Percentiles rank a stretch among this genome's conserved stretches.
Evolutionary conservation across 2,797 vertebrate species (phyloP).

Genomic region (Dicrostonyx torquatus): DNA sequence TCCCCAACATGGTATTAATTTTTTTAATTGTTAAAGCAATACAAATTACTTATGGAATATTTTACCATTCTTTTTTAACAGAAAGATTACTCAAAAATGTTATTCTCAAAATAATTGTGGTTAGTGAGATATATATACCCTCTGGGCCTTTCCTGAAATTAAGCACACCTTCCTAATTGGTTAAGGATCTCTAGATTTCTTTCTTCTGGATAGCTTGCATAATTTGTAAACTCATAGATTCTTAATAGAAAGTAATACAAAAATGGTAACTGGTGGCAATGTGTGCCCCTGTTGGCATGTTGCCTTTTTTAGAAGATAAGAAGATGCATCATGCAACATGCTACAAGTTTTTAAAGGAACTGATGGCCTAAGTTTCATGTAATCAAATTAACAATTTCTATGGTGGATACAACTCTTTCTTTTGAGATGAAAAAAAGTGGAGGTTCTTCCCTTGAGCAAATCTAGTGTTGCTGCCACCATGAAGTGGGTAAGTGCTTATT

Average conservation of each 20-base stretch:
- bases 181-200: background rate
- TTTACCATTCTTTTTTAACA: background rate
- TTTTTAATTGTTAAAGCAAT: constrained; percentile 36
- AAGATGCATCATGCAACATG: background rate
- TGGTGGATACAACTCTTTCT: background rate
- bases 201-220: background rate
- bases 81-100: background rate
- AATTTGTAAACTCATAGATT: constrained; percentile 6
- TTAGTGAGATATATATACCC: background rate
- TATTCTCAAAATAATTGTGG: background rate
- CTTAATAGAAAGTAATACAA: background rate
- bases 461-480: background rate
- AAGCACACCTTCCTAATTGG: background rate
- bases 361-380: background rate
- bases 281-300: background rate
- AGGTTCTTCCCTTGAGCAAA: background rate
- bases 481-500: background rate
- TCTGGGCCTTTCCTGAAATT: background rate
- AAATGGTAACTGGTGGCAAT: background rate
- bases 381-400: background rate
- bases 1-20: background rate
- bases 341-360: constrained; percentile 6
- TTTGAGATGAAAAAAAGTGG: background rate
- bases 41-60: background rate
- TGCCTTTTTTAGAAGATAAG: background rate